Conservation (phyloP, 1,140 invertebrate genomes). For the Amphibalanus amphitrite region DNA sequence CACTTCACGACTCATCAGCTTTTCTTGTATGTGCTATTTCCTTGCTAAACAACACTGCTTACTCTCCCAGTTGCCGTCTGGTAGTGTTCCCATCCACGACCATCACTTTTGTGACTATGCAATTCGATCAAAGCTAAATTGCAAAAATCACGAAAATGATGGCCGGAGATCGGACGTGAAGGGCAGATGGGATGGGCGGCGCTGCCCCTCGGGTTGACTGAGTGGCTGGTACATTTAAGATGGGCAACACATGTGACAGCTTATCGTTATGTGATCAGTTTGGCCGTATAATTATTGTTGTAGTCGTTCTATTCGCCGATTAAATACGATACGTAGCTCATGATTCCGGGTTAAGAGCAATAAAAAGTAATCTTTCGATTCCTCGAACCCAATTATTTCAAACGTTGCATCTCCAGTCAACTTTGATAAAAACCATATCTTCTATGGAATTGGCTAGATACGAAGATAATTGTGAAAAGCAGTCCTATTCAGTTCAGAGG, state of each 20-base stretch:
- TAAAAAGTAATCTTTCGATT: too few relatives aligned
- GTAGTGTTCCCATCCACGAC: slow-evolving; percentile 16
- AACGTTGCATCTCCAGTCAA: too few relatives aligned
- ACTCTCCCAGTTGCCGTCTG: too few relatives aligned
- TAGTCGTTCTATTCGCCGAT: slow-evolving; percentile 4
- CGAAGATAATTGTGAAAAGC: too few relatives aligned
- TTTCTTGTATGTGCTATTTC: too few relatives aligned
- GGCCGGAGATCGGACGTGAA: slow-evolving; percentile 18
- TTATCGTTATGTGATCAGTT: neutral
- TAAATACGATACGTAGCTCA: neutral
- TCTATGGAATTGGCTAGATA: too few relatives aligned
- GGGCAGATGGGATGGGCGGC: neutral
- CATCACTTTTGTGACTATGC: slow-evolving; percentile 50
- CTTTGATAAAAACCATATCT: too few relatives aligned
- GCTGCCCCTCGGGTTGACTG: neutral
- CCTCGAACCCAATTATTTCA: too few relatives aligned
- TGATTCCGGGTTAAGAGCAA: neutral
- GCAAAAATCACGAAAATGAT: slow-evolving; percentile 44
- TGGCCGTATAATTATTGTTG: neutral
- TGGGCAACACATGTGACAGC: neutral
- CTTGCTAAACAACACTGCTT: too few relatives aligned
- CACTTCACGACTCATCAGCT: too few relatives aligned
- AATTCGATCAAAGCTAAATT: slow-evolving; percentile 34
- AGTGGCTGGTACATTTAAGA: neutral
- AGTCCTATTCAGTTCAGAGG: neutral